phyloP scores from a whole-genome alignment of 2,113 vertebrate species.

The Myiopsitta monachus region DNA sequence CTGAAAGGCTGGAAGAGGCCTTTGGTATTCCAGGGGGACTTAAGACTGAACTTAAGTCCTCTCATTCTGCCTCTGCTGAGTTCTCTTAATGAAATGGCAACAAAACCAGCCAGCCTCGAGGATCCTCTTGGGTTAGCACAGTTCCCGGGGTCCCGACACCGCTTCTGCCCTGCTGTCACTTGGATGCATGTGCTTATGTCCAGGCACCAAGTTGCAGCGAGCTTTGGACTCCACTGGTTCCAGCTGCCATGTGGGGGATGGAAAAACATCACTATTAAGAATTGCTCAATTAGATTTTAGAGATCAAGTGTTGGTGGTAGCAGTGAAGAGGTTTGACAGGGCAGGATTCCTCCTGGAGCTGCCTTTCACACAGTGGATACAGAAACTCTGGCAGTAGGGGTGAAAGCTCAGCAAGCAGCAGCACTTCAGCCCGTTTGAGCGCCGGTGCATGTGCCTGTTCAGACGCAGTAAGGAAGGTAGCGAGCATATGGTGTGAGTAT shows the following conservation, averaged over 20 bases:
- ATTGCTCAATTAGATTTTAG: background rate
- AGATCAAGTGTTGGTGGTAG: accelerated
- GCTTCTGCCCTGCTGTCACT: background rate
- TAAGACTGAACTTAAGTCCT: background rate
- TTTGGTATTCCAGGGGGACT: background rate
- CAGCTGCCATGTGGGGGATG: background rate
- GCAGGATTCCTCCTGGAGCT: background rate
- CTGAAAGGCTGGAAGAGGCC: background rate
- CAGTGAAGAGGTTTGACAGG: background rate
- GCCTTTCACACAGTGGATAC: background rate
- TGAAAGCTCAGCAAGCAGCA: background rate
- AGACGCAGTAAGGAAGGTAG: background rate
- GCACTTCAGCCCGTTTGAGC: background rate
- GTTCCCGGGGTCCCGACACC: background rate
- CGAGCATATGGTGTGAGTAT: background rate
- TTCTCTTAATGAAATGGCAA: background rate
- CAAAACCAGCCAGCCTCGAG: background rate
- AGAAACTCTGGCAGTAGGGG: background rate
- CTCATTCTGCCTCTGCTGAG: background rate
- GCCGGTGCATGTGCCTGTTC: background rate
- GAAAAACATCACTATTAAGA: background rate
- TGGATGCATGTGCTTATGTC: accelerated
- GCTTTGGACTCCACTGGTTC: background rate
- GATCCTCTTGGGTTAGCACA: background rate
- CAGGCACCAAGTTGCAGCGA: background rate